phyloP scores from a whole-genome alignment of 2,113 vertebrate species.

The Lampris incognitus region DNA sequence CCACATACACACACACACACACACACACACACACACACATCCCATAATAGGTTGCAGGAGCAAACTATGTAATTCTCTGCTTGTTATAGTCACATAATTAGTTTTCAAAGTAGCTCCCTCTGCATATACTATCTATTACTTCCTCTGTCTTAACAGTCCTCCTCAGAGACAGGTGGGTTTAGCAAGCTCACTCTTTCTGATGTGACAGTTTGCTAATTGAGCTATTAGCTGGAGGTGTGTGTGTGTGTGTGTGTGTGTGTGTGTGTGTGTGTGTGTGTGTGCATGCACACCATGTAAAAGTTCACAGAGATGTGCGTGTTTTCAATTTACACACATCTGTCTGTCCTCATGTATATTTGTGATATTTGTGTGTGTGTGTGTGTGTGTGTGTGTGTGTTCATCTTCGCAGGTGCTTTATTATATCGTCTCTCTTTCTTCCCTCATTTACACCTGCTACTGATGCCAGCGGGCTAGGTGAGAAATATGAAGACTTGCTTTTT shows the following conservation, averaged over 20 bases:
- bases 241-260: conserved; percentile 8
- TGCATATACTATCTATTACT: conserved; percentile 71
- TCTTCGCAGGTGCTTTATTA: conserved; percentile 39
- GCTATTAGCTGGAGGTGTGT: conserved; percentile 68
- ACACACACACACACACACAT: background rate
- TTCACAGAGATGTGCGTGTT: background rate
- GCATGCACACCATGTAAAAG: background rate
- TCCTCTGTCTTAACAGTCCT: conserved; percentile 47
- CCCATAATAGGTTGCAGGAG: conserved; percentile 59
- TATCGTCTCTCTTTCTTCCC: conserved; percentile 14
- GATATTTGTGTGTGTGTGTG: background rate
- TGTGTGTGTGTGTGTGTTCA: conserved; percentile 4
- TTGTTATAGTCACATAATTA: conserved; percentile 74
- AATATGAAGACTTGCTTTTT: conserved; percentile 5
- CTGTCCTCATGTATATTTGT: background rate
- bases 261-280: conserved; percentile 9
- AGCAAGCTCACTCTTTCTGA: conserved; percentile 56
- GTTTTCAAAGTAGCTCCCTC: conserved; percentile 70
- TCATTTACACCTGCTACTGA: conserved; percentile 39
- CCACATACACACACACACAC: background rate
- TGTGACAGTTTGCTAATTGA: conserved; percentile 76
- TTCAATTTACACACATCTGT: background rate
- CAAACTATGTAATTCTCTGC: conserved; percentile 65
- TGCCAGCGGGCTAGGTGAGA: conserved; percentile 11
- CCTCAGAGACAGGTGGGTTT: conserved; percentile 63